Evolutionary conservation across 2,888 invertebrate species (phyloP).

Genomic region (Pherbina coryleti): DNA sequence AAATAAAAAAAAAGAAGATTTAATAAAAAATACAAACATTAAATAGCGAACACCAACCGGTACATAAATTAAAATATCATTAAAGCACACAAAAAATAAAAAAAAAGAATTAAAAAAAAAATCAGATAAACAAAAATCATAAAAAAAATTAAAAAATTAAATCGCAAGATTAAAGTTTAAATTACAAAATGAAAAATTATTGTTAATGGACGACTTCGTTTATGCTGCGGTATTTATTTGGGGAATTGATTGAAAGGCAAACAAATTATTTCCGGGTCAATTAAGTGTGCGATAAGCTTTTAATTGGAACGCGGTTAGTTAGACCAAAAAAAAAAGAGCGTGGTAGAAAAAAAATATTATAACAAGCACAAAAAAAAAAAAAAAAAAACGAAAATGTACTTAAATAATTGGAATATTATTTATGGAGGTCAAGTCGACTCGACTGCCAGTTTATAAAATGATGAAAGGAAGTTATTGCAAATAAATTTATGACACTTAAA

Average conservation of each 20-base stretch:
- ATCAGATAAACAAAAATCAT: not conserved
- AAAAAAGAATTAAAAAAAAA: not conserved
- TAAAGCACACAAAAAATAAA: not conserved
- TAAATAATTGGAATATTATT: not conserved
- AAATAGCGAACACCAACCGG: not conserved
- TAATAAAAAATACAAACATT: too few species aligned
- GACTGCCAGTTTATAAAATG: too few species aligned
- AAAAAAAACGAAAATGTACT: not conserved
- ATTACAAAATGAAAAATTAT: not conserved
- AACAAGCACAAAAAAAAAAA: not conserved
- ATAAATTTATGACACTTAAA: too few species aligned
- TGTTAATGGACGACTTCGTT: not conserved
- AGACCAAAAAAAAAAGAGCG: not conserved
- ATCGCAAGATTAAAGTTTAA: slow-evolving; percentile 4
- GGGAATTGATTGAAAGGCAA: not conserved
- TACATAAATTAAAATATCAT: not conserved
- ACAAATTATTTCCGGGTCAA: slow-evolving; percentile 29
- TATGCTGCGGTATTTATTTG: not conserved
- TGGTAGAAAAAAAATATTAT: not conserved
- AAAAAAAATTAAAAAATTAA: not conserved
- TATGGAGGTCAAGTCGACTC: not conserved
- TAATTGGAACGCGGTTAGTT: not conserved
- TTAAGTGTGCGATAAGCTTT: not conserved
- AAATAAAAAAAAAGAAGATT: too few species aligned
- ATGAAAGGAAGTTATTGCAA: too few species aligned